These are phyloP conservation scores for Castor canadensis DNA, from an alignment of 2,113 vertebrate species.

Conservation along the genomic window DNA sequence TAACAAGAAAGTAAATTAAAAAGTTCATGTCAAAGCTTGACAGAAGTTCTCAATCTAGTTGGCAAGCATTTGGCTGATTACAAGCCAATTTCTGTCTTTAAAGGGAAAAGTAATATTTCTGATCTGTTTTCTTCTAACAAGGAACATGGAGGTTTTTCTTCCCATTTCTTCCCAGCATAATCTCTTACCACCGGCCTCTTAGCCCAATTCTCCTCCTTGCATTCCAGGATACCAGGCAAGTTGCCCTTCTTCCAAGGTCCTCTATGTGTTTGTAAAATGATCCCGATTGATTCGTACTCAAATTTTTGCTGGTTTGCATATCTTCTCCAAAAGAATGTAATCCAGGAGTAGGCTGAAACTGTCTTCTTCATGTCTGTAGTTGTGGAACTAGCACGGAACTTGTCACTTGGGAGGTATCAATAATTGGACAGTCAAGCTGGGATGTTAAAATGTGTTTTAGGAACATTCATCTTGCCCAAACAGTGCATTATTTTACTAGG, in stretches of 20 bases:
- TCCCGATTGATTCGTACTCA: background rate
- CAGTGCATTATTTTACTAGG: background rate
- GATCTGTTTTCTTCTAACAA: conserved; percentile 6
- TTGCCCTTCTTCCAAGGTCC: background rate
- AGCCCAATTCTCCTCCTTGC: background rate
- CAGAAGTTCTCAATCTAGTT: conserved; percentile 33
- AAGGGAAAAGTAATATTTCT: conserved; percentile 48
- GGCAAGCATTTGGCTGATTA: conserved; percentile 33
- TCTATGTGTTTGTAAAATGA: background rate
- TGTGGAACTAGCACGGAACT: background rate
- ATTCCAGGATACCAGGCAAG: background rate
- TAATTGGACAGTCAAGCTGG: background rate
- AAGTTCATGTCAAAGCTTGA: too few relatives aligned
- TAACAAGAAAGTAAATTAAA: conserved; percentile 63
- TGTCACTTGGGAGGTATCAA: background rate
- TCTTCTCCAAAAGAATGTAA: background rate
- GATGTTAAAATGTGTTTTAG: background rate
- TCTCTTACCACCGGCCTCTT: background rate
- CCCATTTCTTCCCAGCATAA: background rate
- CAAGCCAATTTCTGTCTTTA: conserved; percentile 57
- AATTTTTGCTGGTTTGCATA: background rate
- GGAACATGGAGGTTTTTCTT: background rate
- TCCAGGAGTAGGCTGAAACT: background rate
- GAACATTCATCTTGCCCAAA: background rate
- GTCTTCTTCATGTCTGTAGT: background rate